Evolutionary conservation across 2,888 invertebrate species (phyloP).

Genomic region (Hirtodrosophila alboralis): DNA sequence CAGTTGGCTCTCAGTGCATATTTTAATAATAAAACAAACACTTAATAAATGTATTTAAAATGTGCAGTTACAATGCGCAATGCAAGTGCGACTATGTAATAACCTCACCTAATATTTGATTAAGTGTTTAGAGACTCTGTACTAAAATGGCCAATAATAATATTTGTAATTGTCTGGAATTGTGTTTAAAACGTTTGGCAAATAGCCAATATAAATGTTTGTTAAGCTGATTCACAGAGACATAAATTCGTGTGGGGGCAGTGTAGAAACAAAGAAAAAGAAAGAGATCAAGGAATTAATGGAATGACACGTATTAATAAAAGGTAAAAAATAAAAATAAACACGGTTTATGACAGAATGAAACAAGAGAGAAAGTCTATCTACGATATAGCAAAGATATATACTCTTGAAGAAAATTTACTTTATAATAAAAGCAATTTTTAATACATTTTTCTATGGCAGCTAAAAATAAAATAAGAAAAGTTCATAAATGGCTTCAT

Average conservation of each 20-base stretch:
- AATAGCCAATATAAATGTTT: constrained; percentile 47
- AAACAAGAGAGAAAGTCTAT: too few relatives aligned
- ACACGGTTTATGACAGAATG: constrained; percentile 4
- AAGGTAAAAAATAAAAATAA: constrained; percentile 12
- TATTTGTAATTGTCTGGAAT: constrained; percentile 35
- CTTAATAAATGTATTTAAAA: not conserved
- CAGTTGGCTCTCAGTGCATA: too few relatives aligned
- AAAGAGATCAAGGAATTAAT: constrained; percentile 8
- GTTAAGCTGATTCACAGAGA: constrained; percentile 38
- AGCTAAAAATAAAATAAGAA: too few relatives aligned
- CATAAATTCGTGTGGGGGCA: constrained; percentile 21
- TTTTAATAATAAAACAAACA: not conserved
- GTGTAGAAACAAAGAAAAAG: not conserved
- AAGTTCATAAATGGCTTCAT: too few relatives aligned
- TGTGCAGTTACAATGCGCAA: constrained; percentile 1
- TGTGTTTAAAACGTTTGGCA: constrained; percentile 37
- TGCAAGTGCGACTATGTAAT: not conserved
- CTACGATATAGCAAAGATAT: too few relatives aligned
- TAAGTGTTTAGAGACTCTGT: constrained; percentile 17
- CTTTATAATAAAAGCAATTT: too few relatives aligned
- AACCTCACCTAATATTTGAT: constrained; percentile 30
- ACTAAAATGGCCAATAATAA: constrained; percentile 15
- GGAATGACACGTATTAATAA: constrained; percentile 50
- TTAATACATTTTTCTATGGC: too few relatives aligned
- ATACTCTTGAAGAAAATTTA: too few relatives aligned